phyloP scores from a whole-genome alignment of 2,113 vertebrate species.

The Thoracochromis brauschi region DNA sequence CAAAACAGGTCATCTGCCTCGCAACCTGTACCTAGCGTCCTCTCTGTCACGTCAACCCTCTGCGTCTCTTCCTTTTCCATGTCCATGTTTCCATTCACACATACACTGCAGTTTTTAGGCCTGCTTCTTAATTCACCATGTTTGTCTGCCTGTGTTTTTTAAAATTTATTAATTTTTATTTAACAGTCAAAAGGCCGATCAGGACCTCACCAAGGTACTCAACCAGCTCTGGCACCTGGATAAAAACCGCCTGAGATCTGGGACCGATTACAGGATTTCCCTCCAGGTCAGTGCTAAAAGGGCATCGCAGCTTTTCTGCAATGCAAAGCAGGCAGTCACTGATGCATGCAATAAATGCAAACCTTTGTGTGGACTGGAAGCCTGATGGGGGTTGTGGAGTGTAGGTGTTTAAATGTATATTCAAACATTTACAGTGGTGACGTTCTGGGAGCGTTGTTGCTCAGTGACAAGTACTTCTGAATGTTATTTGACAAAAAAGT shows the following conservation, averaged over 20 bases:
- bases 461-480: neutral
- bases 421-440: neutral
- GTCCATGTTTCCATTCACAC: neutral
- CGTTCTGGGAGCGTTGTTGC: accelerated
- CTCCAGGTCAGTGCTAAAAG: constrained; percentile 65
- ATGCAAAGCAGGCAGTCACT: neutral
- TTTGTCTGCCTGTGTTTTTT: neutral
- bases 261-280: constrained; percentile 76
- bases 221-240: constrained; percentile 77
- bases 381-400: neutral
- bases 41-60: neutral
- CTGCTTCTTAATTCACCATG: neutral
- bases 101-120: neutral
- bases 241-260: constrained; percentile 71
- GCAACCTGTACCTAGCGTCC: accelerated
- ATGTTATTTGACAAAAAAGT: neutral
- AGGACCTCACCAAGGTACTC: constrained; percentile 76
- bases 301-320: neutral
- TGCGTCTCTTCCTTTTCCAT: accelerated
- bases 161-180: neutral
- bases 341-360: neutral
- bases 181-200: constrained; percentile 56
- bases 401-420: neutral
- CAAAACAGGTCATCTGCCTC: accelerated
- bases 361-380: neutral